phyloP scores from a whole-genome alignment of 2,888 invertebrate species.

The Cephus pygmeus region DNA sequence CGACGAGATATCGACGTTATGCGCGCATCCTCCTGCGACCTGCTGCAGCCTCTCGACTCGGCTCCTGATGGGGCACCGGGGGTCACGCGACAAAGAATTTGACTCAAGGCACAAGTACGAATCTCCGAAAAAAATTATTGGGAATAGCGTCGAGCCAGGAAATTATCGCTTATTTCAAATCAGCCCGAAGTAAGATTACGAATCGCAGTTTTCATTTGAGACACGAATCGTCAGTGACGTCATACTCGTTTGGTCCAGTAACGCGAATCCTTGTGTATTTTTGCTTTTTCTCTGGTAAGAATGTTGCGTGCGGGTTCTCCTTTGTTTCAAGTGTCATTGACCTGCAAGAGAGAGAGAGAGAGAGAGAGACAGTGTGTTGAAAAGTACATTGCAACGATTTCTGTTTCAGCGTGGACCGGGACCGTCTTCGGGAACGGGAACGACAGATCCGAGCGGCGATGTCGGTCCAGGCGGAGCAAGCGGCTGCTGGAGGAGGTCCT shows the following conservation, averaged over 20 bases:
- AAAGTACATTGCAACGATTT: constrained; percentile 8
- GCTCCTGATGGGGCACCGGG: too few species aligned
- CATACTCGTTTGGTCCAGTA: too few species aligned
- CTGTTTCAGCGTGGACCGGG: constrained; percentile 72
- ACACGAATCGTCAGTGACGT: too few species aligned
- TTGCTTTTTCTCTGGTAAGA: neutral
- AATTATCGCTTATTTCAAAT: too few species aligned
- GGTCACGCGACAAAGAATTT: neutral
- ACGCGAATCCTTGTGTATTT: neutral
- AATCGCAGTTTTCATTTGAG: too few species aligned
- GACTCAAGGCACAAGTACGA: neutral
- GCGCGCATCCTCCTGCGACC: too few species aligned
- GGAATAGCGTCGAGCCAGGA: too few species aligned
- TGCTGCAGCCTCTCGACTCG: too few species aligned
- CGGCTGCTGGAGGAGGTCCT: constrained; percentile 74
- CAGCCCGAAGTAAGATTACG: too few species aligned
- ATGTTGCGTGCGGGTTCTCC: neutral
- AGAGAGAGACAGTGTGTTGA: neutral
- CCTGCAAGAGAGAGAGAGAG: neutral
- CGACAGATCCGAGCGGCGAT: constrained; percentile 82
- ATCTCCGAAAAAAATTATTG: too few species aligned
- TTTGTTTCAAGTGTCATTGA: too few species aligned
- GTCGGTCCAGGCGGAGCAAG: constrained; percentile 73
- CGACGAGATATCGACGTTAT: too few species aligned
- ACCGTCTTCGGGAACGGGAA: constrained; percentile 82